Percentiles rank a stretch among this genome's conserved stretches.
Conservation (phyloP, 2,113 vertebrate species). For the Neolamprologus brichardi region DNA sequence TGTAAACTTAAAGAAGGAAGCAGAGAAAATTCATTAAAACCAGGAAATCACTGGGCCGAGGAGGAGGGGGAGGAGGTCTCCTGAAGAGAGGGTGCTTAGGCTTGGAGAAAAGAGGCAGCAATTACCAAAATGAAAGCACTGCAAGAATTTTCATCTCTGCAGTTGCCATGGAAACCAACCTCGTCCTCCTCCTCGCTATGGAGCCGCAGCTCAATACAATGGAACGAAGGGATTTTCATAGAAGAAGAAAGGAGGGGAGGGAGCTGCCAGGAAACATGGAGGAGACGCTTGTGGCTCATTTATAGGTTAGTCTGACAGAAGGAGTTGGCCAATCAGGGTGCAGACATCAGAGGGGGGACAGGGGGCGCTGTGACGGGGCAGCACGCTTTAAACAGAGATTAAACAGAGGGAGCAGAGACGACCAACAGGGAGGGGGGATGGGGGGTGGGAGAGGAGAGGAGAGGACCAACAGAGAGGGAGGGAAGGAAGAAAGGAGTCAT, state of each 20-base stretch:
- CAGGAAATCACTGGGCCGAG: conserved; percentile 3
- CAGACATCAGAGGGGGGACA: neutral
- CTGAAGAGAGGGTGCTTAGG: conserved; percentile 71
- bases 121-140: conserved; percentile 82
- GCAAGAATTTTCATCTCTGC: conserved; percentile 80
- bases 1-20: neutral
- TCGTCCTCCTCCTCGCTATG: conserved; percentile 31
- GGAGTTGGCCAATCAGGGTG: neutral
- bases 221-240: conserved; percentile 67
- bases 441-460: neutral
- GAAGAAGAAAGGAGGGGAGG: conserved; percentile 58
- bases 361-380: neutral
- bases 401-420: neutral
- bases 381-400: neutral
- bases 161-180: conserved; percentile 83
- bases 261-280: neutral
- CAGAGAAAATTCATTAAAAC: neutral
- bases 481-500: neutral
- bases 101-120: conserved; percentile 72
- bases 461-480: neutral
- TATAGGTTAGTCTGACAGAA: neutral
- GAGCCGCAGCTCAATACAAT: conserved; percentile 60
- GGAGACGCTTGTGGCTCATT: neutral
- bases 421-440: neutral
- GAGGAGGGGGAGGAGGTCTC: neutral